Conservation (phyloP, 2,113 vertebrate genomes). For the Malurus elegans region DNA sequence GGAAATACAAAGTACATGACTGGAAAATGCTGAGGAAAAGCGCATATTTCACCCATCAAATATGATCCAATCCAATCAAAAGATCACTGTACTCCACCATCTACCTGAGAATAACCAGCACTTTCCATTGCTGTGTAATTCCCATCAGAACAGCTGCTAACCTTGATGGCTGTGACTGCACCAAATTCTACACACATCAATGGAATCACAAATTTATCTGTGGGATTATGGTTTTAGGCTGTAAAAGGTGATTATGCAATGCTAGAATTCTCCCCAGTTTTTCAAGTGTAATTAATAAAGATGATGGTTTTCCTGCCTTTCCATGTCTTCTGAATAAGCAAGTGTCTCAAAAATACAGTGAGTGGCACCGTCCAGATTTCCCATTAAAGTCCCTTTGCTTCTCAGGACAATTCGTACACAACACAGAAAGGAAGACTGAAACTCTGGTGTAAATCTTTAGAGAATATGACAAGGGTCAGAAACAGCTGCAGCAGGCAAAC, state of each 20-base stretch:
- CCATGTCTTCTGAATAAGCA: not conserved
- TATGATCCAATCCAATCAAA: not conserved
- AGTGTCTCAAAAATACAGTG: not conserved
- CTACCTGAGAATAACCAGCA: not conserved
- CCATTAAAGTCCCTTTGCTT: accelerated
- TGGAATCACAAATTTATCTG: accelerated
- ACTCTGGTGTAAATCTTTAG: not conserved
- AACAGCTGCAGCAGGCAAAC: not conserved
- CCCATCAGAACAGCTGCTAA: not conserved
- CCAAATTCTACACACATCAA: not conserved
- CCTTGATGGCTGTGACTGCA: not conserved
- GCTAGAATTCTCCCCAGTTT: not conserved
- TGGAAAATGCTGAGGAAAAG: not conserved
- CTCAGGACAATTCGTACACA: accelerated
- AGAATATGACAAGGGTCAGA: not conserved
- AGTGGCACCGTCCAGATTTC: not conserved
- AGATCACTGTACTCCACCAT: not conserved
- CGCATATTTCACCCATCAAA: not conserved
- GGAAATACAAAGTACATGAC: not conserved
- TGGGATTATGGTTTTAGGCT: not conserved
- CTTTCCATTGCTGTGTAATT: not conserved
- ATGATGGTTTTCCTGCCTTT: not conserved
- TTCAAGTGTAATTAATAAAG: not conserved
- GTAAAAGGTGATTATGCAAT: not conserved
- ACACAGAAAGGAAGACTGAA: not conserved